phyloP scores from a whole-genome alignment of 2,113 vertebrate species.

The Astur gentilis region DNA sequence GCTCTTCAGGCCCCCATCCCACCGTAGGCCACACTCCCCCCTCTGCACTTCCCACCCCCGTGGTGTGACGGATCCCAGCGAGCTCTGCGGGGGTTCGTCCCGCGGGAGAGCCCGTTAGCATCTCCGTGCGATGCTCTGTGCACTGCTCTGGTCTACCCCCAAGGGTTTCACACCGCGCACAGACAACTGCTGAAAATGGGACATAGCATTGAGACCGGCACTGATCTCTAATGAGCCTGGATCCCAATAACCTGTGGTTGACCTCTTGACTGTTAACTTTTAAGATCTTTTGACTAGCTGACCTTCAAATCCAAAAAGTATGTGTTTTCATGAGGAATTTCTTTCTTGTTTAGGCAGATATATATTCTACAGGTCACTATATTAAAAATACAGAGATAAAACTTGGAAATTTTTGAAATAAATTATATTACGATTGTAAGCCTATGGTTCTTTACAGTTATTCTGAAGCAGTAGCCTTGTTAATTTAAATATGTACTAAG shows the following conservation, averaged over 20 bases:
- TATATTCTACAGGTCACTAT: not conserved
- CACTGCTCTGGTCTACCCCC: too few relatives aligned
- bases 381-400: not conserved
- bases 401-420: not conserved
- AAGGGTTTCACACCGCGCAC: rapidly evolving
- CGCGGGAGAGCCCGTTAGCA: rapidly evolving
- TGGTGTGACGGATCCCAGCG: not conserved
- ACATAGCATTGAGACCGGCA: not conserved
- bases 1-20: not conserved
- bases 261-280: not conserved
- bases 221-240: too few relatives aligned
- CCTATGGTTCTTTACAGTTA: not conserved
- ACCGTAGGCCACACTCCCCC: not conserved
- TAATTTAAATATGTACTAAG: not conserved
- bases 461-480: not conserved
- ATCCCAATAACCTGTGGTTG: too few relatives aligned
- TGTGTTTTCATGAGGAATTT: not conserved
- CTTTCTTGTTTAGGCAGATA: not conserved
- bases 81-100: not conserved
- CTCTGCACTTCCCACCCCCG: not conserved
- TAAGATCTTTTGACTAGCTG: not conserved
- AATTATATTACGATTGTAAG: not conserved
- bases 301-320: not conserved
- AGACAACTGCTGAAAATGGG: rapidly evolving
- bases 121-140: rapidly evolving